These are phyloP conservation scores for Neostethus bicornis DNA, from an alignment of 2,797 vertebrate species.

Conservation along the genomic window DNA sequence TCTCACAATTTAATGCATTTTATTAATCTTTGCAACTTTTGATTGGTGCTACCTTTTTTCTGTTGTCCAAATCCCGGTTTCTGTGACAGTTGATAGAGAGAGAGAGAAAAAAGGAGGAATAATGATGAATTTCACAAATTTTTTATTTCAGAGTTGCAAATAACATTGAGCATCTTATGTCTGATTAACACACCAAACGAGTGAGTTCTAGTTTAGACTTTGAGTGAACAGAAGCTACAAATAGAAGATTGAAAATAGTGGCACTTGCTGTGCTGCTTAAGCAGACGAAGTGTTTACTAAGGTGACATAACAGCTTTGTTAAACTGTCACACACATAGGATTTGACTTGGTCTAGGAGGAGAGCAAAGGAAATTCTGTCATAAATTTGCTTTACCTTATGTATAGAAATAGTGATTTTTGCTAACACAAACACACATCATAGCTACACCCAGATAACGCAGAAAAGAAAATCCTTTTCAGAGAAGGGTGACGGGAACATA, in stretches of 20 bases:
- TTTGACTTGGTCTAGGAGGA: slow-evolving; percentile 7
- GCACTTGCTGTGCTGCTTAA: slow-evolving; percentile 42
- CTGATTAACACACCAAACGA: neutral
- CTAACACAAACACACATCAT: slow-evolving; percentile 24
- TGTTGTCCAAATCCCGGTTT: slow-evolving; percentile 71
- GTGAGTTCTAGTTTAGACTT: slow-evolving; percentile 21
- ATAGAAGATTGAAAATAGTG: slow-evolving; percentile 49
- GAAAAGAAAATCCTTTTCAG: slow-evolving; percentile 30
- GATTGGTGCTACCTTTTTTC: slow-evolving; percentile 71
- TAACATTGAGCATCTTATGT: neutral
- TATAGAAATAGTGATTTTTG: neutral
- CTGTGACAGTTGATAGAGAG: slow-evolving; percentile 39
- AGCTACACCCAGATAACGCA: slow-evolving; percentile 45
- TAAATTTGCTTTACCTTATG: neutral
- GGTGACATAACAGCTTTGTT: slow-evolving; percentile 45
- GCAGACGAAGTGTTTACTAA: slow-evolving; percentile 46
- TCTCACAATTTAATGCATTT: neutral
- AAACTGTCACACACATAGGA: neutral
- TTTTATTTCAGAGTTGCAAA: neutral
- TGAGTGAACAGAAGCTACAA: slow-evolving; percentile 35
- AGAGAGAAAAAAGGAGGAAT: neutral
- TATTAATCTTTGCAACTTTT: neutral
- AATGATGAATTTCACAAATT: slow-evolving; percentile 21
- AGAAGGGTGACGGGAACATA: slow-evolving; percentile 55
- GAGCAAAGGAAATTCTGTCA: slow-evolving; percentile 3